These are phyloP conservation scores for Erethizon dorsatum DNA, from an alignment of 2,797 vertebrate species.

Conservation along the genomic window DNA sequence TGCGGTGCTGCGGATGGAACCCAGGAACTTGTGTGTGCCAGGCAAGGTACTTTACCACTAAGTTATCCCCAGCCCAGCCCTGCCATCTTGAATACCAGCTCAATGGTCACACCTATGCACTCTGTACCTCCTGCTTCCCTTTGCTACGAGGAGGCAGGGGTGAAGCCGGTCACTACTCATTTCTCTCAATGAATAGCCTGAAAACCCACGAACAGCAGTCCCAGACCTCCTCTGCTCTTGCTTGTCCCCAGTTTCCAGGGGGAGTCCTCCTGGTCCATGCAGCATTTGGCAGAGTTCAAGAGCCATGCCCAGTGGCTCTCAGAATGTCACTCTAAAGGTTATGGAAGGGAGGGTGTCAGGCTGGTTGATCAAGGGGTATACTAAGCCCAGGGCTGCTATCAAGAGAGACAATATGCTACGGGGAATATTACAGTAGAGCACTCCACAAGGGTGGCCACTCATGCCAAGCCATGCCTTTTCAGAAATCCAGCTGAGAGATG, in stretches of 20 bases:
- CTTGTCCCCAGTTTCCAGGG: background rate
- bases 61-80: background rate
- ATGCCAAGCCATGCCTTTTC: background rate
- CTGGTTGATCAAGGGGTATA: background rate
- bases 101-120: background rate
- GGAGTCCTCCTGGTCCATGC: background rate
- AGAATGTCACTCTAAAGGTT: background rate
- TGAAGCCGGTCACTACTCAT: background rate
- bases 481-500: background rate
- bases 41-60: background rate
- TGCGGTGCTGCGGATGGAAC: background rate
- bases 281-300: slow-evolving; percentile 6
- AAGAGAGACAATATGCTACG: background rate
- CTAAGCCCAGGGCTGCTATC: background rate
- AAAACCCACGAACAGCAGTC: background rate
- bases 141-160: background rate
- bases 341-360: background rate
- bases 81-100: background rate
- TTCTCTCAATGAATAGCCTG: background rate
- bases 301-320: background rate
- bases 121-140: background rate
- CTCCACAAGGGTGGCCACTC: background rate
- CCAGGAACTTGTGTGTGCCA: background rate
- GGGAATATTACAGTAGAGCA: background rate
- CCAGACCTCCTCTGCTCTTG: background rate